Evolutionary conservation across 2,888 invertebrate species (phyloP), one percentile per base, ranked within the genome.

Genomic region (Ormyrus labotus): DNA sequence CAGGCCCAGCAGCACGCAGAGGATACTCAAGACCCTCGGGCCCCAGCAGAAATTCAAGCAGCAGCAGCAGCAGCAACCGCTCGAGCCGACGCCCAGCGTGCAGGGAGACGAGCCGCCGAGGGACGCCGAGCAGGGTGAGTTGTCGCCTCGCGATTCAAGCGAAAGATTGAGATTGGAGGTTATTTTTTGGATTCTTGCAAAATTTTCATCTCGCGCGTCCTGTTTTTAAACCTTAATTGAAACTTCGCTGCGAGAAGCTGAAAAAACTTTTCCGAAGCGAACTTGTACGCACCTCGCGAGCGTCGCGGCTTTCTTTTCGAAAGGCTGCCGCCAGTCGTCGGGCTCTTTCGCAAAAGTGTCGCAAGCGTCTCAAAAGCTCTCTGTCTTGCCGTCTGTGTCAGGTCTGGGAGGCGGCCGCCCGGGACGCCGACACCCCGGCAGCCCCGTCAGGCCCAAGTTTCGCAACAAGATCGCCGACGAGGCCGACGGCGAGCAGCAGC

Each of bases 11-110:
- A 93, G 93, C 60, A 92, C 94, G 0, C 92, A 94, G 75, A 93
- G 95, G 86, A 95, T 96, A 79, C 89, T 96, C 65, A 96, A 96
- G 91, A 96, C 96, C 0, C 94, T 94, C n/a, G 95, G 95, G 19
- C 95, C 95, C 0, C 92, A 92, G 58, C 91, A 93, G 10, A 90
- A 90, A 68, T 78, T 87, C 4, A 89, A 88, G 69, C 89, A 90
- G 1, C 93, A 92, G 13, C 79, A 77, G 8, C 79, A 68, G 61
- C 67, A 61, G 61, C 70, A 68, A 19, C 70, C 68, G 61, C 72
- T 80, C 8, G 82, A 82, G 70, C 77, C 82, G 2, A 74, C 79
- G 0, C 2, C 69, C 6, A 34, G 78, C 2, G n/a, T 57, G 0
- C 74, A 77, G 58, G 19, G 11, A 7, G 81, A 80, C 51, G 82